Evolutionary conservation across 2,113 vertebrate genomes (phyloP).

Genomic region (Varanus komodoensis): DNA sequence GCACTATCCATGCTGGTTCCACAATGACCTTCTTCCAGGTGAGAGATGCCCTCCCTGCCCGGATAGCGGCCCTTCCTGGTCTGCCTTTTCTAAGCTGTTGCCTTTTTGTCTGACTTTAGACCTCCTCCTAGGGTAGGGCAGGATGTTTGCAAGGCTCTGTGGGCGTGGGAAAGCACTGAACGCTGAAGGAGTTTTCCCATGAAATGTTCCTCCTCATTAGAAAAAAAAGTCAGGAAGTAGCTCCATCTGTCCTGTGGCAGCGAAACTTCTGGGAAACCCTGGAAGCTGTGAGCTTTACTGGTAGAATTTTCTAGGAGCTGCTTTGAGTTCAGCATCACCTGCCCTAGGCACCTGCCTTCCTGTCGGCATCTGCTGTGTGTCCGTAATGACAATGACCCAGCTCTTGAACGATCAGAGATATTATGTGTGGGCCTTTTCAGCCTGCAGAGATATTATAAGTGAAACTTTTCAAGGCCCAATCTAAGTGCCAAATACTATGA

Average conservation of each 20-base stretch:
- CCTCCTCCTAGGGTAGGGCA: neutral
- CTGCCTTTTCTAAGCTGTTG: neutral
- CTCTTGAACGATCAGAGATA: neutral
- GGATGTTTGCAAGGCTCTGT: neutral
- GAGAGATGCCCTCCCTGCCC: neutral
- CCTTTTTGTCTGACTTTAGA: neutral
- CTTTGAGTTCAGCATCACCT: neutral
- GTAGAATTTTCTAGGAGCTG: too few species aligned
- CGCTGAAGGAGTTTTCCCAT: neutral
- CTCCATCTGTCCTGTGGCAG: neutral
- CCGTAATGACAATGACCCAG: neutral
- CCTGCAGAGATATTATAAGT: neutral
- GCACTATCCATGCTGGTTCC: conserved; percentile 92
- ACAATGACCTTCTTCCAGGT: conserved; percentile 99
- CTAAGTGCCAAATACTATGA: neutral
- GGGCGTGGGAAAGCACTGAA: neutral
- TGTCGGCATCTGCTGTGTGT: too few species aligned
- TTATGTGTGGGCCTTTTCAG: neutral
- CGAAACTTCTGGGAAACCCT: neutral
- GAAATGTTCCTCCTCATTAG: too few species aligned
- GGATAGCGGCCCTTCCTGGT: fast-evolving
- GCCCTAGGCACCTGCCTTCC: neutral
- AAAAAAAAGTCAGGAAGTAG: neutral
- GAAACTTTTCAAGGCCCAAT: neutral
- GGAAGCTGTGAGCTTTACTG: too few species aligned